Evolutionary conservation across 2,113 vertebrate genomes (phyloP).

Genomic region (Nesogale talazaci): DNA sequence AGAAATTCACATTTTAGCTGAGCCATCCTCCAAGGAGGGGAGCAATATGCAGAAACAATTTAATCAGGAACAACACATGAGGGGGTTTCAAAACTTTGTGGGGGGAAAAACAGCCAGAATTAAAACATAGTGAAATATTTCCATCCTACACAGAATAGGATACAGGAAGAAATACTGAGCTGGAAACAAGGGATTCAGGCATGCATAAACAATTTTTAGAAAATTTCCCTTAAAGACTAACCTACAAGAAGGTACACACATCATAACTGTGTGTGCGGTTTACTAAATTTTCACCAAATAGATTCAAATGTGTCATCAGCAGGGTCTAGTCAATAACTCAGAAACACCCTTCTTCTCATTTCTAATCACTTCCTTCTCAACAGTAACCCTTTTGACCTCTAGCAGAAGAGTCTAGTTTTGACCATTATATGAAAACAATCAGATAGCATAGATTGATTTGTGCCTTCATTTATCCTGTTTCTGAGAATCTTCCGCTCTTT

Average conservation of each 20-base stretch:
- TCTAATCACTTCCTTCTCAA: background rate
- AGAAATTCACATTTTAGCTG: no score
- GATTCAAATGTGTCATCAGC: background rate
- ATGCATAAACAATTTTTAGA: background rate
- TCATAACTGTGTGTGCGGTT: background rate
- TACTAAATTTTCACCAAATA: background rate
- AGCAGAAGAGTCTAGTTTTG: background rate
- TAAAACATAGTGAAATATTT: no score
- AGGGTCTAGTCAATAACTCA: background rate
- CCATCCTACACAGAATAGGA: no score
- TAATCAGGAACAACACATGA: no score
- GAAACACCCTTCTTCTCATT: no score
- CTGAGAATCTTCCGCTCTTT: background rate
- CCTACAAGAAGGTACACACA: background rate
- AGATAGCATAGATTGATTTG: background rate
- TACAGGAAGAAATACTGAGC: no score
- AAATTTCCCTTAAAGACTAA: background rate
- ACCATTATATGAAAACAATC: background rate
- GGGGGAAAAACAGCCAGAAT: no score
- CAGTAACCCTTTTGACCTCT: background rate
- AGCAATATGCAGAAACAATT: no score
- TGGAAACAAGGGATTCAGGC: no score
- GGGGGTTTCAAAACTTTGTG: no score
- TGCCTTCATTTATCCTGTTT: background rate
- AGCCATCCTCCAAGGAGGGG: no score